Base-by-base conservation (phyloP, 2,888 invertebrate species). In the Rhagonycha lutea region DNA sequence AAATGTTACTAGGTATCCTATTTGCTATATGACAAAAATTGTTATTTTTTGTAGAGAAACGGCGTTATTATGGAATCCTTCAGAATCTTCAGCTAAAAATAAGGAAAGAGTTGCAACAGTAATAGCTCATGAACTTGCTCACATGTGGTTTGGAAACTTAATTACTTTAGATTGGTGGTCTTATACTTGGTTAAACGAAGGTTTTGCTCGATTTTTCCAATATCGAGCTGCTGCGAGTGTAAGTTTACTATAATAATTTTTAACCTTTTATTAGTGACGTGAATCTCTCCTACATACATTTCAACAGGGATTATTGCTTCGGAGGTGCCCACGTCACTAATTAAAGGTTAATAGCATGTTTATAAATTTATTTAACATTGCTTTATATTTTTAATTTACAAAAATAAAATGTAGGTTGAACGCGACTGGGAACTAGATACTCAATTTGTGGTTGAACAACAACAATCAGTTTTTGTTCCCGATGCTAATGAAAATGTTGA, bases 61-160 rank as follows among this genome's bases (percentile, higher is more conserved):
- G 4, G 86, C 90, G 1, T 87, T 93, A 62, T 85, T 93, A 1
- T 89, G 88, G 80, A 87, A 89, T 72, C 81, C 82, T 18, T 73
- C 80, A 0, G 85, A 90, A 32, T 89, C 90, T 0, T 89, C 92
- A 26, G 89, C 91, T 47, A 89, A 88, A 79, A 90, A 92, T 79
- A 90, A 91, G 80, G 92, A 94, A 81, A 89, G 90, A 69, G 90
- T 94, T 2, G 92, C 92, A 0, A 90, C 92, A 23, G 91, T 92
- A 2, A 89, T 94, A 4, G 90, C 93, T 0, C 96, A 96, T 83
- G 96, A 96, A 86, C 86, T 95, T 70, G 92, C 94, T 0, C 96
- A 96, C 85, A 94, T 93, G 90, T 95, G 95, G 95, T 94, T 95
- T 81, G 95, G 95, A 7, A 93, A 95, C 84, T 88, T 93, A 14